Evolutionary conservation across 1,140 invertebrate genomes (phyloP), one percentile per base, ranked within the genome.

Genomic region (Laupala kohalensis): DNA sequence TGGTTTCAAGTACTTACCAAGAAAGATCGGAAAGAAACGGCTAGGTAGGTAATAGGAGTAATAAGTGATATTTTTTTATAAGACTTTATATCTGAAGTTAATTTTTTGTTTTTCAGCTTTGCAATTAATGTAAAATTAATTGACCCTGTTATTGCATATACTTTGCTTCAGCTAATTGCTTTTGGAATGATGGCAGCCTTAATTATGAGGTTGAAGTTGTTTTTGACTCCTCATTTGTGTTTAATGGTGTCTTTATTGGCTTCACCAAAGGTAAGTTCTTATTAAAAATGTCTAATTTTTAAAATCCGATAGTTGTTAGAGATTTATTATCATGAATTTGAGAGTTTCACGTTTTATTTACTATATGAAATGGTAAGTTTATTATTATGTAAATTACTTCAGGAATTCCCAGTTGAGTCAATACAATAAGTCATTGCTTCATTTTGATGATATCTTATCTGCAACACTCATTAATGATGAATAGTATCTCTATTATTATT

Each of bases 161-260:
- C 90, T 78, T 77, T 88, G 26, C 80, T 90, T 5, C 90, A 92
- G 78, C 79, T 87, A 74, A 77, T 83, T 26, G 88, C 87, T 19
- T 94, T 89, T 77, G 84, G 85, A 4, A 76, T 88, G 0, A 91
- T 94, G 90, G 92, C 92, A 25, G 75, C 84, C 15, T 81, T 94
- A 12, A 87, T 94, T 6, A 95, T 95, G 92, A 83, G 93, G 77
- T 78, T 95, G 62, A 95, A 95, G 79, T 76, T 95, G 24, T 90
- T 95, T 77, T 88, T 92, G 79, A 90, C 90, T 1, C 92, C 92
- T 6, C 91, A 94, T 75, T 79, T 94, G 72, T 93, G 92, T 75
- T 80, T 94, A 15, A 78, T 92, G 3, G 82, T 86, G 4, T 86
- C 90, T 2, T 75, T 92, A 5, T 76, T 88, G 1, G 83, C 87